A percentile compares a stretch with the other conserved stretches of the same genome.
Conservation (phyloP, 2,797 vertebrate genomes). For the Smutsia gigantea region DNA sequence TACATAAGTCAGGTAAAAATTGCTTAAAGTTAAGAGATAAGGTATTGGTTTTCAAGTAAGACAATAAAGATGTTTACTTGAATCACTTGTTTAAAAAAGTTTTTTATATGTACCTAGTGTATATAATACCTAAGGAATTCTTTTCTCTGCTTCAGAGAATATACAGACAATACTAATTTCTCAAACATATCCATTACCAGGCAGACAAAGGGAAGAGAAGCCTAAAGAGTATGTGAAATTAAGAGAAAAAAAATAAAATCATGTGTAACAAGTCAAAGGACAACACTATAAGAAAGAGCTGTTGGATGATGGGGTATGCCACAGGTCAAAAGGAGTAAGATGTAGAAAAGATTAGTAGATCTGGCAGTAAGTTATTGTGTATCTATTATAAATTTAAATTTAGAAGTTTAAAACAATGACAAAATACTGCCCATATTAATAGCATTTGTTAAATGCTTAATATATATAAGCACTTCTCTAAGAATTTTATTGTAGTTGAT, state of each 20-base stretch:
- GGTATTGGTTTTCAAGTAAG: conserved; percentile 21
- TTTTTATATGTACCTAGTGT: neutral
- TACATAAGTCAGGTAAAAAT: neutral
- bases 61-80: neutral
- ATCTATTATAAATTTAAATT: neutral
- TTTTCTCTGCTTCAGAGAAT: neutral
- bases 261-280: neutral
- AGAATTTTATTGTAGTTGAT: no score
- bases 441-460: neutral
- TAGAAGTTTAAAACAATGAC: neutral
- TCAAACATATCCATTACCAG: neutral
- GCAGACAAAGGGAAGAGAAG: neutral
- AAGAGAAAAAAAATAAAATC: neutral
- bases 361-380: neutral
- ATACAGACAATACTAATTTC: neutral
- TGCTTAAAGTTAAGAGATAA: neutral
- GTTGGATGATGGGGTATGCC: neutral
- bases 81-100: neutral
- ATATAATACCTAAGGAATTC: neutral
- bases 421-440: neutral
- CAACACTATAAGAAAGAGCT: neutral
- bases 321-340: neutral
- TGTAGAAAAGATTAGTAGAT: neutral
- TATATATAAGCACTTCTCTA: neutral
- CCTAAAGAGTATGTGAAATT: neutral